phyloP scores from a whole-genome alignment of 2,888 invertebrate species.

The Tiphia femorata region DNA sequence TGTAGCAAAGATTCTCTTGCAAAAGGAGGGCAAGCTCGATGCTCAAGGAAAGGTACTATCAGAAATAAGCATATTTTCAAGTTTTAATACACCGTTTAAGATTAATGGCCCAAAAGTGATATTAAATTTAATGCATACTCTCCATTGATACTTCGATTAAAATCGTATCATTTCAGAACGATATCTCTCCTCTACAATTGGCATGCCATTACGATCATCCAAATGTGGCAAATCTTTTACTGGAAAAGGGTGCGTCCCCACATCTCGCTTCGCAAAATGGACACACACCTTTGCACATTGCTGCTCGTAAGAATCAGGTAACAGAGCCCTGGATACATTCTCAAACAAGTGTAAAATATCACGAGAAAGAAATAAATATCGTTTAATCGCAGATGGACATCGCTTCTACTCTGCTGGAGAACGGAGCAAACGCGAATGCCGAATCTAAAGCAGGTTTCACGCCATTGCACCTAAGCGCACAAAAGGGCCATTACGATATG shows the following conservation, averaged over 20 bases:
- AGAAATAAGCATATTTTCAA: background rate
- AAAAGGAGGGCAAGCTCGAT: constrained; percentile 89
- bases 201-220: constrained; percentile 98
- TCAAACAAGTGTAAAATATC: background rate
- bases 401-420: constrained; percentile 92
- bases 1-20: constrained; percentile 88
- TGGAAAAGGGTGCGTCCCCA: constrained; percentile 95
- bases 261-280: constrained; percentile 97
- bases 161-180: constrained; percentile 81
- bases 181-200: constrained; percentile 95
- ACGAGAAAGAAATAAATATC: too few relatives aligned
- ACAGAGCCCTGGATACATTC: constrained; percentile 5
- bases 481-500: constrained; percentile 96
- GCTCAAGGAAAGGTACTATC: constrained; percentile 85
- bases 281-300: constrained; percentile 97
- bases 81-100: too few relatives aligned
- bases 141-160: too few relatives aligned
- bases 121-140: too few relatives aligned
- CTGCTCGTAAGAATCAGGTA: constrained; percentile 95
- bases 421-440: constrained; percentile 91
- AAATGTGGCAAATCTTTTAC: constrained; percentile 87
- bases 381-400: constrained; percentile 94
- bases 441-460: constrained; percentile 97
- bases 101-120: too few relatives aligned
- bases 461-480: constrained; percentile 93